Conservation (phyloP, 1,140 invertebrate genomes). For the Meloidogyne chitwoodi region DNA sequence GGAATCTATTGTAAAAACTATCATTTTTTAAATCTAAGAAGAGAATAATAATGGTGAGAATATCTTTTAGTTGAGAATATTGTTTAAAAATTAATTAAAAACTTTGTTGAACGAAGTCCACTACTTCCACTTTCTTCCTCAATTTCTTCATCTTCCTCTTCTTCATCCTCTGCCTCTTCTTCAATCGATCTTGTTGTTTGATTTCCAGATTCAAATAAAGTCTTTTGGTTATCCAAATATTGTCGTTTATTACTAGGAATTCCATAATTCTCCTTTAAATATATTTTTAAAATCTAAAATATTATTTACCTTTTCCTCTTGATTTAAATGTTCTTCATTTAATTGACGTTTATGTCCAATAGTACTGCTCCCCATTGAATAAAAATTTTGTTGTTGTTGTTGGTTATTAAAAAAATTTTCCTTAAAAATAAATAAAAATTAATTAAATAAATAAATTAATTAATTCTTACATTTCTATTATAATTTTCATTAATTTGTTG, state of each 20-base stretch:
- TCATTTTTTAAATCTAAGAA: too few relatives aligned
- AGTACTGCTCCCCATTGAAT: neutral
- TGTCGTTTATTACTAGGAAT: neutral
- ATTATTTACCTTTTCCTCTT: neutral
- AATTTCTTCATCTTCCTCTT: neutral
- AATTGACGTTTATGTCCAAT: neutral
- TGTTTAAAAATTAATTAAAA: neutral
- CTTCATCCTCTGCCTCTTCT: neutral
- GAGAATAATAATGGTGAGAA: too few relatives aligned
- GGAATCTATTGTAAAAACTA: too few relatives aligned
- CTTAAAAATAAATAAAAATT: neutral
- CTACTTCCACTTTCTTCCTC: neutral
- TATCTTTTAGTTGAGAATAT: too few relatives aligned
- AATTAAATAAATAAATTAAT: neutral
- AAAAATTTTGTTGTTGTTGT: neutral
- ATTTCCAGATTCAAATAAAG: neutral
- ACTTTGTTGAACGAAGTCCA: neutral
- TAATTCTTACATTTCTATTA: neutral
- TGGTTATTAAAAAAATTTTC: neutral
- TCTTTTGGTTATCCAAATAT: neutral
- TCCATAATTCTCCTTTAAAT: neutral
- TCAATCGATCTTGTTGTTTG: neutral
- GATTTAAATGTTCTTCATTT: neutral
- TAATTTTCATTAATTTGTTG: neutral
- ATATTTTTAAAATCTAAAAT: neutral